Conservation (phyloP, 2,113 vertebrate species). For the Stigmatopora argus region DNA sequence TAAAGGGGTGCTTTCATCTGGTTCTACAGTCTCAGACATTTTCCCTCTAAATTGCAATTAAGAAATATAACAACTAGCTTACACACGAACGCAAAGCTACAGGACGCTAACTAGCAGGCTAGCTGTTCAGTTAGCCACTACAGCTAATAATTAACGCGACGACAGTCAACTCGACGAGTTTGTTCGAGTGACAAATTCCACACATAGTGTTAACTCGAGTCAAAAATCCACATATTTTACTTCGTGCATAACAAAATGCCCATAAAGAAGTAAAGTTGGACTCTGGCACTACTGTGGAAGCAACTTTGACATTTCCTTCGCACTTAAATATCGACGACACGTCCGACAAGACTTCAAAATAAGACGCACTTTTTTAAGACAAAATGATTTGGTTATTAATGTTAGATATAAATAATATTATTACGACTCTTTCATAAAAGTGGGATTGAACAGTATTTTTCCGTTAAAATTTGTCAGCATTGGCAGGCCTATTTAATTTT, state of each 20-base stretch:
- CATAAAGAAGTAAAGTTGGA: conserved; percentile 14
- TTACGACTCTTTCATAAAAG: no score
- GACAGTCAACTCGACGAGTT: not conserved
- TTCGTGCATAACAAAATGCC: not conserved
- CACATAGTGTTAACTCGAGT: not conserved
- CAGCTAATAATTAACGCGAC: not conserved
- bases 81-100: conserved; percentile 10
- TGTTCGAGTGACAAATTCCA: not conserved
- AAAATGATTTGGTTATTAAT: no score
- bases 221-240: not conserved
- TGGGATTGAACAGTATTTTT: no score
- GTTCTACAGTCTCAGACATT: conserved; percentile 52
- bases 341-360: conserved; percentile 23
- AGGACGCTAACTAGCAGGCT: not conserved
- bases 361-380: not conserved
- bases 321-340: rapidly evolving
- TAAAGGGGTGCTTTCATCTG: conserved; percentile 54
- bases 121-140: not conserved
- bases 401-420: no score
- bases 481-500: not conserved
- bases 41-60: not conserved
- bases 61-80: not conserved
- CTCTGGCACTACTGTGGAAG: conserved; percentile 19
- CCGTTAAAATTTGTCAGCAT: not conserved
- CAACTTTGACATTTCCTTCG: not conserved